These are phyloP conservation scores for Zoanthus sociatus DNA, from an alignment of 92 coral and sea anemone genomes.

Conservation along the genomic window DNA sequence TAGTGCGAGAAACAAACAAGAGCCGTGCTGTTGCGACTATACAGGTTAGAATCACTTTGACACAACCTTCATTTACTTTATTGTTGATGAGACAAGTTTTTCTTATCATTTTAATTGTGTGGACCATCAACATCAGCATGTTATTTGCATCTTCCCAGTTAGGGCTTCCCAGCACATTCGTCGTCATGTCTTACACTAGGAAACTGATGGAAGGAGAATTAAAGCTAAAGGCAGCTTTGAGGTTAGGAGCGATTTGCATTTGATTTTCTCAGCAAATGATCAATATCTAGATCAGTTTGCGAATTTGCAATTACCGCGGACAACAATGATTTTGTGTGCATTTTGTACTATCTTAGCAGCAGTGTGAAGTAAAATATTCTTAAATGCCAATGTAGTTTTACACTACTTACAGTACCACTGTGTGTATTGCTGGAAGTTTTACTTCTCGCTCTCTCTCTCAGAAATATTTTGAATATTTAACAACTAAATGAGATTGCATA, in stretches of 20 bases:
- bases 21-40: slow-evolving; percentile 70
- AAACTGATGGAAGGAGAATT: slow-evolving; percentile 83
- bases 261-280: too few relatives aligned
- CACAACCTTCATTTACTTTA: too few relatives aligned
- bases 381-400: too few relatives aligned
- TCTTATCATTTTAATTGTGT: background rate
- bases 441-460: too few relatives aligned
- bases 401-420: too few relatives aligned
- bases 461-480: too few relatives aligned
- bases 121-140: background rate
- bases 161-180: slow-evolving; percentile 87
- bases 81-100: background rate
- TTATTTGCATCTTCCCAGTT: slow-evolving; percentile 36
- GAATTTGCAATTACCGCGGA: background rate
- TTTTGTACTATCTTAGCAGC: too few relatives aligned
- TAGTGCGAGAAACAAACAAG: slow-evolving; percentile 83
- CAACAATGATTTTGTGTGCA: too few relatives aligned
- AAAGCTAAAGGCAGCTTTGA: slow-evolving; percentile 73
- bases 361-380: too few relatives aligned
- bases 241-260: slow-evolving; percentile 33
- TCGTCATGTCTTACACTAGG: slow-evolving; percentile 75
- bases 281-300: background rate
- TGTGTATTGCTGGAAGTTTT: too few relatives aligned
- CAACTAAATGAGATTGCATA: too few relatives aligned
- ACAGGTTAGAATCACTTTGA: slow-evolving; percentile 65